These are phyloP conservation scores for Drosophila mimetica DNA, from an alignment of 2,888 invertebrate species.

Conservation along the genomic window DNA sequence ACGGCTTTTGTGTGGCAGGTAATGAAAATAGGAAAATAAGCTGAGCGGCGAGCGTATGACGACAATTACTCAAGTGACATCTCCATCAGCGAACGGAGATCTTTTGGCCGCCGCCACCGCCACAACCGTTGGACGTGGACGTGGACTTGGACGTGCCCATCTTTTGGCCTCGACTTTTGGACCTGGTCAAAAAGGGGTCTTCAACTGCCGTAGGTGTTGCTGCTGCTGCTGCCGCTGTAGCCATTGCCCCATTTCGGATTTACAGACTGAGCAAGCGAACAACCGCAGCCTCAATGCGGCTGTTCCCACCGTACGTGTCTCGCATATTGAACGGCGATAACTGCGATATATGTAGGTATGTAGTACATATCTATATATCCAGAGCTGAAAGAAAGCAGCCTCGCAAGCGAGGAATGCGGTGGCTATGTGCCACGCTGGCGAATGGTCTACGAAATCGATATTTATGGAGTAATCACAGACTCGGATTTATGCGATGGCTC, in stretches of 20 bases:
- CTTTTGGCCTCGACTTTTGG: slow-evolving; percentile 26
- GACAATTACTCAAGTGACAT: slow-evolving; percentile 75
- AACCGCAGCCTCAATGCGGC: slow-evolving; percentile 47
- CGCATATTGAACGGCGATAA: slow-evolving; percentile 59
- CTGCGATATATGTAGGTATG: not conserved
- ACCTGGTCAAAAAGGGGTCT: slow-evolving; percentile 9
- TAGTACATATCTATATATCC: not conserved
- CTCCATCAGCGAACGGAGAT: slow-evolving; percentile 47
- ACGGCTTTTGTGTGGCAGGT: slow-evolving; percentile 20
- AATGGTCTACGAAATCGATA: slow-evolving; percentile 22
- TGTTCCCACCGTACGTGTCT: slow-evolving; percentile 55
- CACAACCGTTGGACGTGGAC: no score
- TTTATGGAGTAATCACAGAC: slow-evolving; percentile 29
- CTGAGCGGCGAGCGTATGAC: slow-evolving; percentile 39
- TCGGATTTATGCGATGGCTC: slow-evolving; percentile 24
- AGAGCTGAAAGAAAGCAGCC: not conserved
- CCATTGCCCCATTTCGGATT: slow-evolving; percentile 19
- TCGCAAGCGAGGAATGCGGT: not conserved
- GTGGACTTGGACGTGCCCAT: slow-evolving; percentile 40
- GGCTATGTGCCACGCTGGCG: slow-evolving; percentile 5
- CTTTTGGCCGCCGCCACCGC: slow-evolving; percentile 34
- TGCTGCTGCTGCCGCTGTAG: not conserved
- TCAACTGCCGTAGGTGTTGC: not conserved
- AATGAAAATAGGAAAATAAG: slow-evolving; percentile 10
- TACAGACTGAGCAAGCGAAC: slow-evolving; percentile 6